phyloP scores from a whole-genome alignment of 2,113 vertebrate genomes.

The Aramus guarauna region DNA sequence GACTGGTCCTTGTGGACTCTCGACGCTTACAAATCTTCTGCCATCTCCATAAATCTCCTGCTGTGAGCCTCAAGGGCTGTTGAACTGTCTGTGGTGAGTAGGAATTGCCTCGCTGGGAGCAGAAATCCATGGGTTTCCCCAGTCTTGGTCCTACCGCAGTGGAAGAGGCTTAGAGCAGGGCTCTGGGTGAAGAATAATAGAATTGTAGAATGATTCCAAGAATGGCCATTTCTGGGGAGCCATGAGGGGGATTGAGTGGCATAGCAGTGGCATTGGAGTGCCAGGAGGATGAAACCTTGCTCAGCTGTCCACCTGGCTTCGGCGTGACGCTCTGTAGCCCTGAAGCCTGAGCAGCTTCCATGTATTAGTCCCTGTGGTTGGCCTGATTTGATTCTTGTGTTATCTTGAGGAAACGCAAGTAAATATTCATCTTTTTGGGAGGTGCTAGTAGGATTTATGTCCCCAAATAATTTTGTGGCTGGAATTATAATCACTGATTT shows the following conservation, averaged over 20 bases:
- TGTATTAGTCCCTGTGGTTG: neutral
- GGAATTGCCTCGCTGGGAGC: neutral
- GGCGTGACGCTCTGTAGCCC: neutral
- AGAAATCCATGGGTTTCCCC: neutral
- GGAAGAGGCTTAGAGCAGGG: neutral
- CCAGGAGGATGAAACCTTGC: neutral
- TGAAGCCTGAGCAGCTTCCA: neutral
- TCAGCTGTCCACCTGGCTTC: neutral
- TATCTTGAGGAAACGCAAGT: neutral
- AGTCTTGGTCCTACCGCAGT: neutral
- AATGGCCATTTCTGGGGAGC: neutral
- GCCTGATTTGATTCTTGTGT: neutral
- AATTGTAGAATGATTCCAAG: neutral
- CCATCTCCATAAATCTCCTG: neutral
- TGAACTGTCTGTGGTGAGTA: neutral
- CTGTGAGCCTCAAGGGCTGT: neutral
- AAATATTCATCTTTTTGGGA: neutral
- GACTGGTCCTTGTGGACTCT: neutral
- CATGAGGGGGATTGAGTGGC: neutral
- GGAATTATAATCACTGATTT: neutral
- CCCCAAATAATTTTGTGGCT: too few relatives aligned
- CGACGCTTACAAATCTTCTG: neutral
- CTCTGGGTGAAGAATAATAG: neutral
- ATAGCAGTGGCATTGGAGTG: too few relatives aligned
- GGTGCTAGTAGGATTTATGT: neutral